Percentiles rank a stretch among this genome's conserved stretches.
Evolutionary conservation across 2,888 invertebrate species (phyloP).

Genomic region (Nemapogon koenigi): DNA sequence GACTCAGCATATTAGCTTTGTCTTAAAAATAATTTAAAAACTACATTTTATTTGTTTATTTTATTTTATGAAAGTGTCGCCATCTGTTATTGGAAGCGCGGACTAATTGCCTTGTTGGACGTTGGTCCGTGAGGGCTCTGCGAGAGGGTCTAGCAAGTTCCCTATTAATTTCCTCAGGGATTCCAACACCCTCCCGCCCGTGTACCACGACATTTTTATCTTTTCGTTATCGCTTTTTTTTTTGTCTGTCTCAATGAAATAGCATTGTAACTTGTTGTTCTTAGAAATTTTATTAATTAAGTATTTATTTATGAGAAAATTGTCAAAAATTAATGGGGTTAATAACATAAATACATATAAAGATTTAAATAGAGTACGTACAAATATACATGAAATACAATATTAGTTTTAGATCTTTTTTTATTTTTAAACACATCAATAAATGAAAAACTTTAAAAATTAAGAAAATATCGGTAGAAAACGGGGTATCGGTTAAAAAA

Average conservation of each 20-base stretch:
- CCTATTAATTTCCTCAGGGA: constrained; percentile 62
- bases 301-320: too few species aligned
- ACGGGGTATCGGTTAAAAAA: too few species aligned
- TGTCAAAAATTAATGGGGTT: too few species aligned
- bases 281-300: too few species aligned
- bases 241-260: background rate
- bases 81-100: constrained; percentile 34
- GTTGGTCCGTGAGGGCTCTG: constrained; percentile 1
- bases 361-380: too few species aligned
- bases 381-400: too few species aligned
- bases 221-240: constrained; percentile 2
- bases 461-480: too few species aligned
- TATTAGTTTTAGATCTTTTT: too few species aligned
- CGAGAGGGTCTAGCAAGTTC: constrained; percentile 27
- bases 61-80: constrained; percentile 20
- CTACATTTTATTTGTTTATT: background rate
- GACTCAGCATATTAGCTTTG: constrained; percentile 4
- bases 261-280: too few species aligned
- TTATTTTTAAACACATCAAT: too few species aligned
- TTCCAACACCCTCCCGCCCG: constrained; percentile 27
- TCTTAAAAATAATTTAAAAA: constrained; percentile 5
- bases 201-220: constrained; percentile 28
- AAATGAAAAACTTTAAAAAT: too few species aligned
- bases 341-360: too few species aligned
- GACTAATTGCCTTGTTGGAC: constrained; percentile 24